These are phyloP conservation scores for Campoletis raptor DNA, from an alignment of 2,888 invertebrate genomes.

Conservation along the genomic window DNA sequence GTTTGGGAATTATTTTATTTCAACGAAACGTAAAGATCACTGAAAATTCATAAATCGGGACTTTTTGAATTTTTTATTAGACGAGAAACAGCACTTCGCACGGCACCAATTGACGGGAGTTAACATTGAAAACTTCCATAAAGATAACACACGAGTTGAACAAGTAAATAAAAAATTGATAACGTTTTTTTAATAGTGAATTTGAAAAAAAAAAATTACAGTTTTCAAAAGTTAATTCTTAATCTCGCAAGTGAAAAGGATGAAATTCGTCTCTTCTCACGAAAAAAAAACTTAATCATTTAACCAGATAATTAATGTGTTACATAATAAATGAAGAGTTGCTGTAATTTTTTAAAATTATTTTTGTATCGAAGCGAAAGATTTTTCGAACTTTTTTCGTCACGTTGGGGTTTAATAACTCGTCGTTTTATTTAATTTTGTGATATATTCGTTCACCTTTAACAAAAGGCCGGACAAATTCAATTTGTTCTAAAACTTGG, in stretches of 20 bases:
- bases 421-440: too few relatives aligned
- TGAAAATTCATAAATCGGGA: not conserved
- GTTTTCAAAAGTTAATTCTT: not conserved
- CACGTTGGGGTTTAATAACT: too few relatives aligned
- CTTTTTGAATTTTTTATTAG: not conserved
- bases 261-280: not conserved
- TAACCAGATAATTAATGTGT: not conserved
- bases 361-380: too few relatives aligned
- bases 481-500: too few relatives aligned
- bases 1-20: not conserved
- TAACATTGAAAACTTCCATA: not conserved
- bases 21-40: not conserved
- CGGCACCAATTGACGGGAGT: not conserved
- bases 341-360: not conserved
- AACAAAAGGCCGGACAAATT: too few relatives aligned
- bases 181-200: not conserved
- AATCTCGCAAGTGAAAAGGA: not conserved
- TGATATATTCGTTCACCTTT: too few relatives aligned
- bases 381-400: too few relatives aligned
- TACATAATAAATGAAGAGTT: not conserved
- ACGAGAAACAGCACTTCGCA: not conserved
- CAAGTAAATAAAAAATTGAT: not conserved
- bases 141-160: not conserved
- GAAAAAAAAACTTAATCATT: not conserved
- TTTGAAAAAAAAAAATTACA: not conserved